These are phyloP conservation scores for Passer domesticus DNA, from an alignment of 2,113 vertebrate genomes.

Conservation along the genomic window DNA sequence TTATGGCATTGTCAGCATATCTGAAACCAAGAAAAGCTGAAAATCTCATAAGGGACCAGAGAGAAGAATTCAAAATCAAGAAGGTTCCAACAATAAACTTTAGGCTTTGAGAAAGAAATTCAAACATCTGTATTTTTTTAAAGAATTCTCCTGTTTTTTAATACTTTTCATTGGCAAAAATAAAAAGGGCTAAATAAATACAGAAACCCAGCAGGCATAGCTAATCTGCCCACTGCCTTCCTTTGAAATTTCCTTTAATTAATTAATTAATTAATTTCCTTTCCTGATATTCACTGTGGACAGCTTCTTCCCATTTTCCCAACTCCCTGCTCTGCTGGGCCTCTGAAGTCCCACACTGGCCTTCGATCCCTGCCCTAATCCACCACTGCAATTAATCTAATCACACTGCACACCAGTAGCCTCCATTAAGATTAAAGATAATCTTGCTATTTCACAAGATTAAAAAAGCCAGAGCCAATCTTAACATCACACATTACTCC, in stretches of 20 bases:
- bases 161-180: background rate
- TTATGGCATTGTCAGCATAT: conserved; percentile 56
- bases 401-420: background rate
- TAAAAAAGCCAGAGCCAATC: background rate
- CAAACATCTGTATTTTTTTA: background rate
- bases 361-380: conserved; percentile 15
- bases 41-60: conserved; percentile 9
- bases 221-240: background rate
- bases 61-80: conserved; percentile 22
- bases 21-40: conserved; percentile 47
- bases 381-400: background rate
- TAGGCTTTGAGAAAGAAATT: background rate
- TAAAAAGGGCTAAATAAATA: background rate
- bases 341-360: background rate
- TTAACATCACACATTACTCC: background rate
- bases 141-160: background rate
- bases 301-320: background rate
- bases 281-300: background rate
- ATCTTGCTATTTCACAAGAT: conserved; percentile 14
- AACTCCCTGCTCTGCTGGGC: background rate
- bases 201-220: background rate
- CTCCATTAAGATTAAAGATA: conserved; percentile 12
- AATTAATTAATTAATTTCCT: background rate
- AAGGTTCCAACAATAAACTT: background rate
- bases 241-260: background rate